A percentile compares a stretch with the other conserved stretches of the same genome.
Conservation (phyloP, 2,888 invertebrate genomes). For the Calameuta filiformis region DNA sequence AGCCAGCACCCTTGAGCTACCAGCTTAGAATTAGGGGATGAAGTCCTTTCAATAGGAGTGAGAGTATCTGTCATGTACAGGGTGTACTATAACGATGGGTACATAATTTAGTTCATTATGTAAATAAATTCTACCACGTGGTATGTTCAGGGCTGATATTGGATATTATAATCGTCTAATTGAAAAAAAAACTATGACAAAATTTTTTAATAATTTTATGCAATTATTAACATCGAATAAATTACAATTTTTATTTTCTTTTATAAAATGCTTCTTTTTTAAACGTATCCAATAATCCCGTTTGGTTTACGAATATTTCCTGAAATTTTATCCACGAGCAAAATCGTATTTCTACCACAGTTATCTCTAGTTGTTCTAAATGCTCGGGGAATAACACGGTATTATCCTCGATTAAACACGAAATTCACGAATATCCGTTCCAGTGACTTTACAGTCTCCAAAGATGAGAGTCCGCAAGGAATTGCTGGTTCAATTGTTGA, state of each 20-base stretch:
- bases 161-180: not conserved
- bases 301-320: not conserved
- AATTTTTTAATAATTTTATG: no score
- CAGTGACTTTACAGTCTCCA: not conserved
- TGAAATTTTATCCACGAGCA: not conserved
- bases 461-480: not conserved
- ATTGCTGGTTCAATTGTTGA: not conserved
- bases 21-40: not conserved
- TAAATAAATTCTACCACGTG: not conserved
- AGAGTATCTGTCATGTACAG: not conserved
- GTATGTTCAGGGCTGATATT: not conserved
- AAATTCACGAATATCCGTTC: not conserved
- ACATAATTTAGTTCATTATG: not conserved
- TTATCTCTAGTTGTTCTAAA: not conserved
- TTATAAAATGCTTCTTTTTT: not conserved
- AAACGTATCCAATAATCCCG: not conserved
- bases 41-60: not conserved
- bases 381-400: not conserved
- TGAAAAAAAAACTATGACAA: no score
- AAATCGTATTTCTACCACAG: not conserved
- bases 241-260: not conserved
- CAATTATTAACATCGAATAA: not conserved
- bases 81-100: not conserved
- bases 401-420: not conserved
- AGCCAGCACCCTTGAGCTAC: not conserved